Percentiles rank a stretch among this genome's conserved stretches.
These are phyloP conservation scores for Trichonephila inaurata DNA, from an alignment of 1,140 invertebrate species.

Conservation along the genomic window DNA sequence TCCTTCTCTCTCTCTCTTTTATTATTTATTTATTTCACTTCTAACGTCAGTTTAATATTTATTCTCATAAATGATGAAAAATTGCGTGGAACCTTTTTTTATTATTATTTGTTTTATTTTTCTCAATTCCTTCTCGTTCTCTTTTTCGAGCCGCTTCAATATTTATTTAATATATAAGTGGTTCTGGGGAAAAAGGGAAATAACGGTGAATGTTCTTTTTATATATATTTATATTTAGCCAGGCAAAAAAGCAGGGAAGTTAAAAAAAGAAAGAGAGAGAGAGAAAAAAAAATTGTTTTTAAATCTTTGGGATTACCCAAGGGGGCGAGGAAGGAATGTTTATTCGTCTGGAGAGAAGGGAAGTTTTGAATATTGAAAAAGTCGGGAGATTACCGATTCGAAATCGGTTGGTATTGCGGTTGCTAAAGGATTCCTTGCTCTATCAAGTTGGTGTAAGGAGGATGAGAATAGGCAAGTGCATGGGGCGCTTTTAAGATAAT, in stretches of 20 bases:
- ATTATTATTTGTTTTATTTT: not conserved
- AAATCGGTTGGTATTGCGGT: no score
- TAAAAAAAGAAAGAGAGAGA: no score
- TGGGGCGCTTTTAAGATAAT: no score
- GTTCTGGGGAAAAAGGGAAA: constrained; percentile 27
- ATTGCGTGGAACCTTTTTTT: not conserved
- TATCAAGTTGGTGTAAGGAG: no score
- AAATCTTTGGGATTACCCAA: constrained; percentile 17
- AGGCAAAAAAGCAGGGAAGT: not conserved
- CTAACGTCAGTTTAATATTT: constrained; percentile 53
- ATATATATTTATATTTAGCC: no score
- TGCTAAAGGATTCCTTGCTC: no score
- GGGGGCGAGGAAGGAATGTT: not conserved
- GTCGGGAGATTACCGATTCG: not conserved
- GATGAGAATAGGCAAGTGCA: no score
- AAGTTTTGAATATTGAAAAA: not conserved
- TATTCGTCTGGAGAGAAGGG: not conserved
- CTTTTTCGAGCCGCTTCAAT: not conserved
- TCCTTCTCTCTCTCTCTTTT: not conserved
- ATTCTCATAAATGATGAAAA: constrained; percentile 56
- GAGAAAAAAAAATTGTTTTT: not conserved
- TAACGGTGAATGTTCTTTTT: not conserved
- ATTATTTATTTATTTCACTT: constrained; percentile 49
- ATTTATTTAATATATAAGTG: constrained; percentile 39
- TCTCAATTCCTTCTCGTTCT: not conserved